Evolutionary conservation across 1,140 invertebrate species (phyloP), one percentile per base, ranked within the genome.

Genomic region (Heliconius hermathena): DNA sequence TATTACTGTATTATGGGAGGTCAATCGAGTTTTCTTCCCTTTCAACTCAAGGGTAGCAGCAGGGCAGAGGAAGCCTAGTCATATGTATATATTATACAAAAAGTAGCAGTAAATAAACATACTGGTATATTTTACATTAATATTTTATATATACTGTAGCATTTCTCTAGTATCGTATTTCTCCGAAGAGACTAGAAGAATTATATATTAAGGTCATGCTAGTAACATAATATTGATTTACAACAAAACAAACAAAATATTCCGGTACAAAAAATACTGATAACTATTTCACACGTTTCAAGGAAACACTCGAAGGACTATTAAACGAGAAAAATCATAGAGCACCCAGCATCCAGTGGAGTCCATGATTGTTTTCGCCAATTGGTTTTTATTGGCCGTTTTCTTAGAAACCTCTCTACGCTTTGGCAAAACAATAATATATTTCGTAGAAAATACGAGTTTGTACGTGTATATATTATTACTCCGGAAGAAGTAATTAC

Each of bases 281-380:
- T 60, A 60, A 22, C 54, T 11, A 22, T 60, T 60, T n/a, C 20
- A n/a, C 8, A 22, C 54, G 20, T 9, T 60, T 66, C 57, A 66
- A 29, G 57, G 57, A 66, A 66, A 29, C 22, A 26, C 22, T 66
- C 22, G 11, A 13, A 9, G 22, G 22, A 29, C n/a, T 66, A 66
- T 29, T 66, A 66, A 66, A 26, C 13, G 22, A 16, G 57, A 66
- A 66, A 66, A 66, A 26, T 26, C 22, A 66, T 66, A 26, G 22
- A 9, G 22, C 57, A 1, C 57, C 22, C 22, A 29, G 57, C 13
- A 13, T 26, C 57, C 22, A 29, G 11, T 16, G 2, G 22, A 26
- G 22, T 66, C 11, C 57, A 66, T 66, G 57, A 66, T 66, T 66
- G 57, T 66, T 66, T 66, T 26, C 57, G 57, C 57, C 57, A 66